Base-by-base conservation (phyloP, 1,140 invertebrate genomes). In the Latrodectus geometricus region DNA sequence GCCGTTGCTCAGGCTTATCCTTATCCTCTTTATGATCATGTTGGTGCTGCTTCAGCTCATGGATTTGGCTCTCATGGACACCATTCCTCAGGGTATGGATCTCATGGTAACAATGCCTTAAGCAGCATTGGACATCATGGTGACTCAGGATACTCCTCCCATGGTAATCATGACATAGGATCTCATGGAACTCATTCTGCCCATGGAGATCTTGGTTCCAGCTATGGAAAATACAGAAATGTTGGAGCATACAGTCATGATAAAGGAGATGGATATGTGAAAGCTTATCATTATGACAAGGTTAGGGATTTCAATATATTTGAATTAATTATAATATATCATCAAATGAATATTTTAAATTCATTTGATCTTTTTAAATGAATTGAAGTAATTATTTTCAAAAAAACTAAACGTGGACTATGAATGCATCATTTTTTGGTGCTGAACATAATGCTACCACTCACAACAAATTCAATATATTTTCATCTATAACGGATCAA, bases 251-350 rank as follows among this genome's bases (percentile, higher is more conserved):
- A 87, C 77, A 80, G 76, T 70, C 85, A 87, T n/a, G 77, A 87
- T 48, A 87, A 87, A 35, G 85, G 85, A 74, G 85, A 79, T 2
- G 85, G 85, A 87, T 87, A 87, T n/a, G 85, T 79, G 50, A 87
- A 87, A 11, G 68, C 85, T 9, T 87, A 87, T 20, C 50, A 87
- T 54, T 87, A 87, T 56, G 85, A 87, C n/a, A 87, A 87, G 48
- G 77, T 79, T n/a, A 70, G 65, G 20, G 9, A n/a, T 68, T 20
- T 8, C 35, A 35, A 35, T 35, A 35, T 35, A 35, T 5, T 35
- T 35, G 35, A 35, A 35, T 35, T 3, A 35, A 35, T 35, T 3
- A 35, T 35, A 35, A 35, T n/a, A n/a, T n/a, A n/a, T 35, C 35
- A 5, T 35, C 35, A 35, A 3, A 35, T 3, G 35, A 35, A 35